These are phyloP conservation scores for Anas platyrhynchos DNA, from an alignment of 2,113 vertebrate species.

Conservation along the genomic window DNA sequence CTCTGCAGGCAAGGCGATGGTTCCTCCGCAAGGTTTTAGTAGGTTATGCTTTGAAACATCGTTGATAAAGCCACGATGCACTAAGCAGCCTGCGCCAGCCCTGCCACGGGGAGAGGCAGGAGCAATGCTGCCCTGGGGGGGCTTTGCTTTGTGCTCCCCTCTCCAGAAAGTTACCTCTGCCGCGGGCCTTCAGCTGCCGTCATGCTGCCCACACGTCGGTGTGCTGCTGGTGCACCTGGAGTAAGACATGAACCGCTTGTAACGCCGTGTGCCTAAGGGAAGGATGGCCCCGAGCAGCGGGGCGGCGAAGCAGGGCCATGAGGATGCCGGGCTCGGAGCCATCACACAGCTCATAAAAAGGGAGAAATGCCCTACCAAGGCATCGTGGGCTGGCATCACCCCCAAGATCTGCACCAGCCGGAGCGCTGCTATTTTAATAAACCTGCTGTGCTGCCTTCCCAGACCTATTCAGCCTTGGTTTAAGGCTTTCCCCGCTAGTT, in stretches of 20 bases:
- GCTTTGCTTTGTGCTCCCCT: not conserved
- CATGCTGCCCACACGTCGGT: not conserved
- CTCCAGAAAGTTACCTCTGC: not conserved
- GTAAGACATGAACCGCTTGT: not conserved
- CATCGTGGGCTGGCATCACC: not conserved
- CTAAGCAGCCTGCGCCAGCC: not conserved
- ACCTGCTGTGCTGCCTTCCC: not conserved
- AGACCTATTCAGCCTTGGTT: not conserved
- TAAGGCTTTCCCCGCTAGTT: not conserved
- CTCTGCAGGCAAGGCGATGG: not conserved
- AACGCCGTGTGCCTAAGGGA: not conserved
- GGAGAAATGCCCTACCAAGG: not conserved
- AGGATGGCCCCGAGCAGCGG: not conserved
- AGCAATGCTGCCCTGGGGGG: not conserved
- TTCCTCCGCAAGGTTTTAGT: not conserved
- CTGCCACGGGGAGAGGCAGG: accelerated
- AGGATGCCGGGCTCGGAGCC: not conserved
- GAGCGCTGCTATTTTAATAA: not conserved
- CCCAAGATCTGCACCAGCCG: not conserved
- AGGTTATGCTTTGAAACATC: not conserved
- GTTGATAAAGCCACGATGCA: not conserved
- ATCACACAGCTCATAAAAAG: not conserved
- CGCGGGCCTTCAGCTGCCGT: not conserved
- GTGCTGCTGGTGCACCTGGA: not conserved
- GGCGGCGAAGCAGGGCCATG: not conserved